A percentile compares a stretch with the other conserved stretches of the same genome.
Conservation (phyloP, 2,797 vertebrate genomes). For the Artibeus jamaicensis region DNA sequence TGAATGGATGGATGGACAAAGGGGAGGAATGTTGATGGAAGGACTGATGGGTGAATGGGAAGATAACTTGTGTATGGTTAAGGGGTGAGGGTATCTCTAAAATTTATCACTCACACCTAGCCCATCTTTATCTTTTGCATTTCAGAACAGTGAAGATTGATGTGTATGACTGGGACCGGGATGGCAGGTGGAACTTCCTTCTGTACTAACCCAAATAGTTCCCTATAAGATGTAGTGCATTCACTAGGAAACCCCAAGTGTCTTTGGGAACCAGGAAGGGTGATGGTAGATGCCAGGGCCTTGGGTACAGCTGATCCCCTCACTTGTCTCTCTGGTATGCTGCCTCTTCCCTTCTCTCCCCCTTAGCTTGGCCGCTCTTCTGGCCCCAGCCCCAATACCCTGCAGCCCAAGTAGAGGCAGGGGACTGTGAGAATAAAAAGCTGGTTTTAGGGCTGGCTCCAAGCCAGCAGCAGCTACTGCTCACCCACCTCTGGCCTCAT, state of each 20-base stretch:
- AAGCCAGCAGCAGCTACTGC: background rate
- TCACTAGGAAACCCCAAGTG: background rate
- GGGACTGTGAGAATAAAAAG: background rate
- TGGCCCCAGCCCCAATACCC: background rate
- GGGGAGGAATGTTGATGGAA: background rate
- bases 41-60: background rate
- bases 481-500: background rate
- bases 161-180: slow-evolving; percentile 97
- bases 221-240: background rate
- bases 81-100: background rate
- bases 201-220: background rate
- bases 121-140: slow-evolving; percentile 30
- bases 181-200: slow-evolving; percentile 90
- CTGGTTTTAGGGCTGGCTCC: background rate
- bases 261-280: background rate
- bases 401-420: background rate
- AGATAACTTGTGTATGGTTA: background rate
- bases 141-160: slow-evolving; percentile 97
- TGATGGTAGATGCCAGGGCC: background rate
- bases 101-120: background rate
- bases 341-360: background rate
- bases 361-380: background rate
- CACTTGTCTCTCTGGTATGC: background rate
- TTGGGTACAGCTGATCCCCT: background rate
- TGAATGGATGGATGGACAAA: background rate